Conservation (phyloP, 1,140 invertebrate species). For the Rhopalosiphum padi region DNA sequence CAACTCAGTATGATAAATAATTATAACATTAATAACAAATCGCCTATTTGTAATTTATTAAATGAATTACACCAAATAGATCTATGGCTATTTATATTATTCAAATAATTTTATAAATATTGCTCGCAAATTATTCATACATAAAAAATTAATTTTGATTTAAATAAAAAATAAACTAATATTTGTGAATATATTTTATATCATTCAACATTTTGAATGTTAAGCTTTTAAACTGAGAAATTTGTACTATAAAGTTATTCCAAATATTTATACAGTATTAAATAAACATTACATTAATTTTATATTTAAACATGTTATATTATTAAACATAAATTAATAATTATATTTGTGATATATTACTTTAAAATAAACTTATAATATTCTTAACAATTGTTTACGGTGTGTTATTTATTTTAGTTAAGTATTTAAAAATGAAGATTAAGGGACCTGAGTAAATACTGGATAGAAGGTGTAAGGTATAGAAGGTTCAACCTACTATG, state of each 20-base stretch:
- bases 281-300: slow-evolving; percentile 8
- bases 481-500: too few species aligned
- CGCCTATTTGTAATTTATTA: neutral
- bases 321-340: neutral
- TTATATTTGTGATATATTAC: slow-evolving; percentile 38
- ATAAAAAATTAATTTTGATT: neutral
- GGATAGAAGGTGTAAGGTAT: too few species aligned
- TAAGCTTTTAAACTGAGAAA: neutral
- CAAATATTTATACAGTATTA: slow-evolving; percentile 29
- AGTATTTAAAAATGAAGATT: too few species aligned
- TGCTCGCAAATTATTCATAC: neutral
- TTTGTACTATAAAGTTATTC: neutral
- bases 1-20: neutral
- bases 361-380: slow-evolving; percentile 43
- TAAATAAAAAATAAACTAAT: neutral
- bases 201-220: neutral
- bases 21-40: neutral
- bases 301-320: slow-evolving; percentile 12
- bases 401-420: neutral
- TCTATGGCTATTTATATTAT: neutral
- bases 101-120: neutral
- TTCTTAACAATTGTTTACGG: neutral
- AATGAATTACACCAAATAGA: neutral
- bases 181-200: slow-evolving; percentile 16
- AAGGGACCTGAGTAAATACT: too few species aligned